Evolutionary conservation across 2,113 vertebrate species (phyloP).

Genomic region (Nyctibius bracteatus): DNA sequence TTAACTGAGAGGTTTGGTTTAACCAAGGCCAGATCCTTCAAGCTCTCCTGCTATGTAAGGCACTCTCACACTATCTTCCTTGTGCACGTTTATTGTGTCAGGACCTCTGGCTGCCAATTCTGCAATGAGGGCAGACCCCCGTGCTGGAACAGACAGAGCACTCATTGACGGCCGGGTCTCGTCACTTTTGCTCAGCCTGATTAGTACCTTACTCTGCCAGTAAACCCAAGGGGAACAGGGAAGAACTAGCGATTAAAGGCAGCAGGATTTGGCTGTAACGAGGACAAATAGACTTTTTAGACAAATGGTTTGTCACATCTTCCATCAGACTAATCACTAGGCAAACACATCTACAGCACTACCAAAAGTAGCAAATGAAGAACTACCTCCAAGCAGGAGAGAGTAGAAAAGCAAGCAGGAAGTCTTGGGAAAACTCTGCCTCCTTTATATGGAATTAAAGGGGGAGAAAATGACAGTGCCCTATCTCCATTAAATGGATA

Average conservation of each 20-base stretch:
- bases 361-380: background rate
- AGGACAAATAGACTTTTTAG: accelerated
- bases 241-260: background rate
- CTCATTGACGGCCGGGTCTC: accelerated
- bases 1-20: background rate
- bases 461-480: accelerated
- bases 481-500: background rate
- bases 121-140: background rate
- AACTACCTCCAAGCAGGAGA: background rate
- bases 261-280: background rate
- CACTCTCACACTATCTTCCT: background rate
- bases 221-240: background rate
- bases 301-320: background rate
- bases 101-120: background rate
- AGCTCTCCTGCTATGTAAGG: background rate
- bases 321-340: background rate
- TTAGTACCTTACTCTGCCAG: background rate
- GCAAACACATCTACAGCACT: background rate
- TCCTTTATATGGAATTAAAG: background rate
- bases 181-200: background rate
- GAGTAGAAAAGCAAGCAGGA: background rate
- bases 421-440: background rate
- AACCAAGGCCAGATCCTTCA: background rate
- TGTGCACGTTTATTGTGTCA: accelerated
- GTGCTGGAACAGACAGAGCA: background rate